Conservation (phyloP, 2,888 invertebrate genomes). For the Harpagoxenus sublaevis region DNA sequence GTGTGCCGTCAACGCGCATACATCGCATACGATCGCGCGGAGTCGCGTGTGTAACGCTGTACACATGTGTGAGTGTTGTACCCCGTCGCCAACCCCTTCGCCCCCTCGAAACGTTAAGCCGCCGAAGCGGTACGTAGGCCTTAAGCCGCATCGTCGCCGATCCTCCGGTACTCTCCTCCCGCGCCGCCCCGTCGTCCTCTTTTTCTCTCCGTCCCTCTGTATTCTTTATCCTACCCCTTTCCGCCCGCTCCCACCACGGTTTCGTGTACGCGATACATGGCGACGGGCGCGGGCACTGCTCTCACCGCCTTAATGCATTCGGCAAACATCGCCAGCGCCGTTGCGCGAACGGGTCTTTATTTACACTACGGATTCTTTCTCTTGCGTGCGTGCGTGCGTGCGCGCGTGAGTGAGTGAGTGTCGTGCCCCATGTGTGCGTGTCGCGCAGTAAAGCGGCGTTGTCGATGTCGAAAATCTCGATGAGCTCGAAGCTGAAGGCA, state of each 20-base stretch:
- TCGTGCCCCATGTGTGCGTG: constrained; percentile 40
- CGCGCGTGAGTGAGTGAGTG: constrained; percentile 16
- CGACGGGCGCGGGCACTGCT: constrained; percentile 73
- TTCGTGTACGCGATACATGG: constrained; percentile 69
- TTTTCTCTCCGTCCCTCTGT: constrained; percentile 53
- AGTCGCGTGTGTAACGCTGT: constrained; percentile 23
- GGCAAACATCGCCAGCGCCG: constrained; percentile 82
- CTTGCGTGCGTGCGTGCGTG: constrained; percentile 41
- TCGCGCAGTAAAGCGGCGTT: constrained; percentile 31
- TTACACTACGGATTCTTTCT: constrained; percentile 83
- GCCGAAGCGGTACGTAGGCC: constrained; percentile 81
- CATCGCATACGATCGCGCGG: constrained; percentile 8
- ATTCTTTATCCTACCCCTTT: constrained; percentile 47
- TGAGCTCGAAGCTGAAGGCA: constrained; percentile 6
- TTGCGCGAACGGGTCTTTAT: constrained; percentile 80
- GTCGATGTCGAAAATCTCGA: constrained; percentile 46
- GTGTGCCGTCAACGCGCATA: constrained; percentile 33
- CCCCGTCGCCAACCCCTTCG: constrained; percentile 66
- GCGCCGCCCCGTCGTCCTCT: constrained; percentile 34
- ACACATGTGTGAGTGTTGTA: constrained; percentile 54
- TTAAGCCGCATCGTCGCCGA: constrained; percentile 84
- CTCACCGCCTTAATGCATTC: constrained; percentile 82
- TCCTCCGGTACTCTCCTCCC: constrained; percentile 57
- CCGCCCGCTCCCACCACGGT: constrained; percentile 19
- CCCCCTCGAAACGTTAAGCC: constrained; percentile 80